Percentiles rank a stretch among this genome's conserved stretches.
Conservation (phyloP, 2,888 invertebrate species). For the Philopedon plagiatum region DNA sequence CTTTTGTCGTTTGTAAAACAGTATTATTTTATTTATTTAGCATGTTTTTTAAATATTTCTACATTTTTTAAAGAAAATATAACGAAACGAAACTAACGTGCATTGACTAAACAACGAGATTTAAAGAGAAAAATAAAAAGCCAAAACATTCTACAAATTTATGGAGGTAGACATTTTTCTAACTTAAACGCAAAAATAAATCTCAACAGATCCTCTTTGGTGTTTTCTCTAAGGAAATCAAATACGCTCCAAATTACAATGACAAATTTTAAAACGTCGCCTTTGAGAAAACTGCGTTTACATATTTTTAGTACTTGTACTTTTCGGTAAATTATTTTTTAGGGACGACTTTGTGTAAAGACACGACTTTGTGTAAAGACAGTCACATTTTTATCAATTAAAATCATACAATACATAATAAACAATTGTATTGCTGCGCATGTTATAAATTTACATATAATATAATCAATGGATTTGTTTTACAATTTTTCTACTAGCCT, state of each 20-base stretch:
- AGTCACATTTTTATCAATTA: too few relatives aligned
- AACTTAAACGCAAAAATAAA: not conserved
- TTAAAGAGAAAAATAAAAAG: not conserved
- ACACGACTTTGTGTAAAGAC: too few relatives aligned
- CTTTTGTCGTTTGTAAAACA: too few relatives aligned
- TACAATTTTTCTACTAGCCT: too few relatives aligned
- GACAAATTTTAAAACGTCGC: not conserved
- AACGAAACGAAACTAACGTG: too few relatives aligned
- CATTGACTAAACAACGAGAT: not conserved
- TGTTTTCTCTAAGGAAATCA: slow-evolving; percentile 5
- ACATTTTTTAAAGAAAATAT: not conserved
- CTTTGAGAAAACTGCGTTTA: not conserved
- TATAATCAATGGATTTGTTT: too few relatives aligned
- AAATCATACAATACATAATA: too few relatives aligned
- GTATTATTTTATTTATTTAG: too few relatives aligned
- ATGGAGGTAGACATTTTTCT: not conserved
- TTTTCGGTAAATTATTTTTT: not conserved
- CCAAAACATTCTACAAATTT: not conserved
- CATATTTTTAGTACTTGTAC: not conserved
- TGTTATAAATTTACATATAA: too few relatives aligned
- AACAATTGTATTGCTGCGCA: too few relatives aligned
- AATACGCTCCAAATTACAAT: not conserved
- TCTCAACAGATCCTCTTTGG: not conserved
- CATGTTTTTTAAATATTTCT: not conserved
- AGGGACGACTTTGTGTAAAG: too few relatives aligned